Conservation (phyloP, 2,113 vertebrate species). For the Thunnus maccoyii region DNA sequence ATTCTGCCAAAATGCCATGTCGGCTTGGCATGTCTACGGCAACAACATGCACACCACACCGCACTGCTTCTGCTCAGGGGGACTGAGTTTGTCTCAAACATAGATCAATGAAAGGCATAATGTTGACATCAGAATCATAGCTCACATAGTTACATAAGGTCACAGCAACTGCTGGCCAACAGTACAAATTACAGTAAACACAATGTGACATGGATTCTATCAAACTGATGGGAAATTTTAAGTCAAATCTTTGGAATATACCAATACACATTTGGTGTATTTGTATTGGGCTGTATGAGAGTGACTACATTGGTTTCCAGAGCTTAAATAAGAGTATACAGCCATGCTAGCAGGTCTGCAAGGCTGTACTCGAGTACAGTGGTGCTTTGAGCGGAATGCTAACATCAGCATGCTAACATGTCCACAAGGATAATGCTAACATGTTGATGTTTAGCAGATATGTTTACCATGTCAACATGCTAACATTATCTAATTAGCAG, state of each 20-base stretch:
- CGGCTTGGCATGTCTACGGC: constrained; percentile 30
- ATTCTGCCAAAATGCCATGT: constrained; percentile 69
- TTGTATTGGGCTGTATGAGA: too few relatives aligned
- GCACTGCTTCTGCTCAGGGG: neutral
- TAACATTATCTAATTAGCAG: too few relatives aligned
- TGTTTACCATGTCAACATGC: too few relatives aligned
- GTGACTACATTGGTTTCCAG: too few relatives aligned
- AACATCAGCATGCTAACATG: too few relatives aligned
- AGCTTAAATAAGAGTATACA: too few relatives aligned
- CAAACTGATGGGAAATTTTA: neutral
- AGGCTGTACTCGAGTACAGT: too few relatives aligned
- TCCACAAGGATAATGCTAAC: too few relatives aligned
- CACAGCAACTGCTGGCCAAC: constrained; percentile 14
- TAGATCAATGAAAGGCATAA: constrained; percentile 20
- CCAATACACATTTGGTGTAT: neutral
- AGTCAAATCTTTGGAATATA: neutral
- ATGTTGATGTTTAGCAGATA: too few relatives aligned
- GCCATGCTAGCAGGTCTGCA: too few relatives aligned
- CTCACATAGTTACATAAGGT: constrained; percentile 20
- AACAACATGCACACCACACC: constrained; percentile 1
- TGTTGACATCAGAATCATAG: constrained; percentile 22
- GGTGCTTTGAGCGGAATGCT: too few relatives aligned
- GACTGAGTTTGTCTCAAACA: constrained; percentile 10
- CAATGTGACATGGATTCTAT: neutral
- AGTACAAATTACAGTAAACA: constrained; percentile 20